phyloP scores from a whole-genome alignment of 2,113 vertebrate genomes.

The Helogale parvula region DNA sequence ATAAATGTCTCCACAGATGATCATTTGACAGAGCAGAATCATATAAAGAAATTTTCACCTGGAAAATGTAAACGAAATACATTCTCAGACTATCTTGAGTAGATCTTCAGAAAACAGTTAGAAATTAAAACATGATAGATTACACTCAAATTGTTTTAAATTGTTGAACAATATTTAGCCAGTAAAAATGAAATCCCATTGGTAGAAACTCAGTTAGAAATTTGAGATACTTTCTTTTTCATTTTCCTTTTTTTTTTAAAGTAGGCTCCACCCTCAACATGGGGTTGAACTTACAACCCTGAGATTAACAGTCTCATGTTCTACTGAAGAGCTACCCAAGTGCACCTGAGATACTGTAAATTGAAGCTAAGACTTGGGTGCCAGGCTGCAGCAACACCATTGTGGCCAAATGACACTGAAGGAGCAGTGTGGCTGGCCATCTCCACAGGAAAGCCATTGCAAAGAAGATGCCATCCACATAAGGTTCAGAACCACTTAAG shows the following conservation, averaged over 20 bases:
- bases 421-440: fast-evolving
- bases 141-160: neutral
- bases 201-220: neutral
- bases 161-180: neutral
- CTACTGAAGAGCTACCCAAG: neutral
- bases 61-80: neutral
- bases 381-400: neutral
- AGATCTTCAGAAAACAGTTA: neutral
- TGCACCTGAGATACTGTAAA: neutral
- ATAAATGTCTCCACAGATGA: neutral
- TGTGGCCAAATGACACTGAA: too few relatives aligned
- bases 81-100: neutral
- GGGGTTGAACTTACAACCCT: neutral
- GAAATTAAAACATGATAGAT: neutral
- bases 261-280: neutral
- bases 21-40: neutral
- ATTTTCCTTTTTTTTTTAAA: neutral
- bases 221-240: neutral
- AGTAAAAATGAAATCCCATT: neutral
- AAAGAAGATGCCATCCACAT: neutral
- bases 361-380: neutral
- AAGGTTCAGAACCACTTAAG: neutral
- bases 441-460: neutral
- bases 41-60: neutral
- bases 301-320: neutral